Percentiles rank a stretch among this genome's conserved stretches.
Conservation (phyloP, 92 coral and sea anemone species). For the Diadumene lineata region DNA sequence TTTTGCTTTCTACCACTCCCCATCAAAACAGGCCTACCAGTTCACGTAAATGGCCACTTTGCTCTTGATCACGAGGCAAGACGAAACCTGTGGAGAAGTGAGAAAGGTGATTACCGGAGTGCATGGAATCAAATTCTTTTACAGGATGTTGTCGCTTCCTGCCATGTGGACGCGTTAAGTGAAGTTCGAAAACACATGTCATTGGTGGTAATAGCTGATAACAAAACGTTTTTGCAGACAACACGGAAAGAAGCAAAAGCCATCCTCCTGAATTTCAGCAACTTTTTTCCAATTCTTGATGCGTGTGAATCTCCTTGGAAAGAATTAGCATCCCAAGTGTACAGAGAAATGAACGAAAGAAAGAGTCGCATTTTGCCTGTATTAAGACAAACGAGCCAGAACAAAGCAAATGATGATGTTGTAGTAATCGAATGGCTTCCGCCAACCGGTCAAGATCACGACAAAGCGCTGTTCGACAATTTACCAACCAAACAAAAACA, state of each 20-base stretch:
- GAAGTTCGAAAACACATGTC: slow-evolving; percentile 37
- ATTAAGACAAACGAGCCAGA: slow-evolving; percentile 26
- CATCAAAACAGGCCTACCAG: slow-evolving; percentile 65
- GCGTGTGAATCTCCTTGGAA: slow-evolving; percentile 22
- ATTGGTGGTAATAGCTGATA: slow-evolving; percentile 12
- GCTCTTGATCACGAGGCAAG: slow-evolving; percentile 68
- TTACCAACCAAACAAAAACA: neutral
- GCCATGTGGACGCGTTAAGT: slow-evolving; percentile 58
- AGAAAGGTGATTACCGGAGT: slow-evolving; percentile 58
- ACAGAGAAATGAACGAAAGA: slow-evolving; percentile 22
- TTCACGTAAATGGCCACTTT: slow-evolving; percentile 89
- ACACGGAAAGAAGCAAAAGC: neutral
- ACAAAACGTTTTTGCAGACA: slow-evolving; percentile 6
- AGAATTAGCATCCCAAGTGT: slow-evolving; percentile 21
- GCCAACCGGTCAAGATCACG: slow-evolving; percentile 39
- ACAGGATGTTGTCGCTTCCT: slow-evolving; percentile 64
- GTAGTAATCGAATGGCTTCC: slow-evolving; percentile 36
- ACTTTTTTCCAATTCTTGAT: slow-evolving; percentile 24
- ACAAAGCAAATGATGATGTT: neutral
- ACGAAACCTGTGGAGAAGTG: slow-evolving; percentile 63
- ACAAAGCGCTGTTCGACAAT: slow-evolving; percentile 34
- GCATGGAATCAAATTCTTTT: slow-evolving; percentile 64
- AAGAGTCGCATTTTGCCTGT: slow-evolving; percentile 59
- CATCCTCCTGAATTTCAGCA: neutral
- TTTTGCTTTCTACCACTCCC: slow-evolving; percentile 93